Conservation (phyloP, 2,113 vertebrate genomes). For the Ammospiza caudacuta region DNA sequence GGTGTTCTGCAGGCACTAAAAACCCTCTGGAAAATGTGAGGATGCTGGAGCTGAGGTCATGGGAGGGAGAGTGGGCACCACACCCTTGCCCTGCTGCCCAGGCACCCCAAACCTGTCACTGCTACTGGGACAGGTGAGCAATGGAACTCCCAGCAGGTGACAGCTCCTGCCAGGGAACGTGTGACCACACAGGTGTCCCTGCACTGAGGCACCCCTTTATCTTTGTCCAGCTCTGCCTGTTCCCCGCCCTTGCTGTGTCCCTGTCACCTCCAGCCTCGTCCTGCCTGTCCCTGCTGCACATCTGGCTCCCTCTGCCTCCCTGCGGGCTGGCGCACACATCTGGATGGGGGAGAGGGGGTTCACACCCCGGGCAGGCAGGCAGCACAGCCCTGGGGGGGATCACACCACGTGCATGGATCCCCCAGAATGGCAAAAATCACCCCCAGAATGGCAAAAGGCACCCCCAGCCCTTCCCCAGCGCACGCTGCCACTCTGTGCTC, state of each 20-base stretch:
- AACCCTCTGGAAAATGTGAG: not conserved
- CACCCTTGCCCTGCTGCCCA: not conserved
- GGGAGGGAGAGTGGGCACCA: not conserved
- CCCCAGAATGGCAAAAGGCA: not conserved
- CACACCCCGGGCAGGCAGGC: not conserved
- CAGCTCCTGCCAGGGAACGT: not conserved
- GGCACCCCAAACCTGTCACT: not conserved
- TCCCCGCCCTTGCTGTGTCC: not conserved
- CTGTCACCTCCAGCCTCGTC: not conserved
- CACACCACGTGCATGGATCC: not conserved
- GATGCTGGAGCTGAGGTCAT: not conserved
- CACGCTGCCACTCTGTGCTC: not conserved
- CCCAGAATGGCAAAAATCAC: fast-evolving
- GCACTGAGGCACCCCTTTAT: not conserved
- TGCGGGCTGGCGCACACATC: not conserved
- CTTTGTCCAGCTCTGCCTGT: not conserved
- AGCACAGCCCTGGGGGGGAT: not conserved
- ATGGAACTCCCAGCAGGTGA: not conserved
- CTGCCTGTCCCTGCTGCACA: not conserved
- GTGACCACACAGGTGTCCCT: not conserved
- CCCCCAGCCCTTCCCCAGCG: not conserved
- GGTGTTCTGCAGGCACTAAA: not conserved
- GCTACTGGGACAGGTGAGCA: not conserved
- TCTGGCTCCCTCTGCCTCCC: not conserved
- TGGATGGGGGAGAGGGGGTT: not conserved